A percentile compares a stretch with the other conserved stretches of the same genome.
These are phyloP conservation scores for Amblyopsis rosae DNA, from an alignment of 2,113 vertebrate species.

Conservation along the genomic window DNA sequence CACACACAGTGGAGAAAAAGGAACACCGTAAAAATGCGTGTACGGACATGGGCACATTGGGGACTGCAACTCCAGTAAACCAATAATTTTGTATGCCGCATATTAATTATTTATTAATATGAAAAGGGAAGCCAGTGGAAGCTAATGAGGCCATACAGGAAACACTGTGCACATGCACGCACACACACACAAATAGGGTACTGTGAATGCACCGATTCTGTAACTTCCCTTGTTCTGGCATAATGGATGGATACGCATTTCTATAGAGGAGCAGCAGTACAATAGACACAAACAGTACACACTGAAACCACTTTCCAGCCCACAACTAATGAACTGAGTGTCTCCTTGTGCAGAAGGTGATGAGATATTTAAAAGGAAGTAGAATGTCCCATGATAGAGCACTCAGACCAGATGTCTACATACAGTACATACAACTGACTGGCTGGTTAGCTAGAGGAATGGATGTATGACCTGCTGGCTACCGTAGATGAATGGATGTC, in stretches of 20 bases:
- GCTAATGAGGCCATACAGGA: slow-evolving; percentile 40
- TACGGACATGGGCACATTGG: background rate
- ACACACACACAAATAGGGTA: background rate
- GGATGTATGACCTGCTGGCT: too few species aligned
- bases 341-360: slow-evolving; percentile 56
- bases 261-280: background rate
- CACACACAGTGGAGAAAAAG: background rate
- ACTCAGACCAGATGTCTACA: slow-evolving; percentile 27
- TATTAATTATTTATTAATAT: slow-evolving; percentile 53
- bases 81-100: slow-evolving; percentile 15
- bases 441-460: background rate
- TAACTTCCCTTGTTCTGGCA: too few species aligned
- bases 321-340: slow-evolving; percentile 46
- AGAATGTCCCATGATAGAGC: slow-evolving; percentile 48
- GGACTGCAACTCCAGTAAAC: background rate
- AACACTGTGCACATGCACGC: slow-evolving; percentile 5
- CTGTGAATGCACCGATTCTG: background rate
- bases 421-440: background rate
- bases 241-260: background rate
- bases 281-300: slow-evolving; percentile 19
- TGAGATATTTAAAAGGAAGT: slow-evolving; percentile 65
- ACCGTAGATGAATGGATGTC: too few species aligned
- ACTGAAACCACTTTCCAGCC: background rate
- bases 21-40: background rate
- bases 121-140: slow-evolving; percentile 19